phyloP scores from a whole-genome alignment of 2,113 vertebrate species.

The Megaceryle torquata region DNA sequence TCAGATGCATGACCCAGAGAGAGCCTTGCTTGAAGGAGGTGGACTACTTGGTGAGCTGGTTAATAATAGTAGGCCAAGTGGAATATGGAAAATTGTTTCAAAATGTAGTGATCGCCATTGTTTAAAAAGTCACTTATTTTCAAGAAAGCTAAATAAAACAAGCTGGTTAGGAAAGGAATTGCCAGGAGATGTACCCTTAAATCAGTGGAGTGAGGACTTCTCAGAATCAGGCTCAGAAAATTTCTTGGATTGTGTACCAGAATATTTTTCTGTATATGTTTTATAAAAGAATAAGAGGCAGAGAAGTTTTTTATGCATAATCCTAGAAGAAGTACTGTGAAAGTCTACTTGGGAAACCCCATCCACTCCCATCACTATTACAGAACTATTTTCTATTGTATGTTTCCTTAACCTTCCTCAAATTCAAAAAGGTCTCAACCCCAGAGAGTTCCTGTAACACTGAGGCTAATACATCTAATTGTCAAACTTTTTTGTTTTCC shows the following conservation, averaged over 20 bases:
- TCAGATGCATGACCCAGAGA: background rate
- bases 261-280: background rate
- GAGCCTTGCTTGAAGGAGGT: background rate
- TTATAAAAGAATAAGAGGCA: background rate
- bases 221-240: background rate
- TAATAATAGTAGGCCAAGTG: background rate
- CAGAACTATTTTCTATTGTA: background rate
- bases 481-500: background rate
- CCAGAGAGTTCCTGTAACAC: background rate
- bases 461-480: background rate
- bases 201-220: background rate
- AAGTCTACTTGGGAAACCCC: background rate
- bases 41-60: background rate
- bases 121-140: background rate
- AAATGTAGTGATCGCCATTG: background rate
- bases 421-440: background rate
- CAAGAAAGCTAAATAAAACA: background rate
- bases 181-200: background rate
- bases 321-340: background rate
- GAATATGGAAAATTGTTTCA: background rate
- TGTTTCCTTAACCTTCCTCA: background rate
- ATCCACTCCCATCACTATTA: background rate
- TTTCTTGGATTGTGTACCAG: background rate
- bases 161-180: background rate
- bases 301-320: background rate